Evolutionary conservation across 2,888 invertebrate genomes (phyloP), one percentile per base, ranked within the genome.

Genomic region (Acleris holmiana): DNA sequence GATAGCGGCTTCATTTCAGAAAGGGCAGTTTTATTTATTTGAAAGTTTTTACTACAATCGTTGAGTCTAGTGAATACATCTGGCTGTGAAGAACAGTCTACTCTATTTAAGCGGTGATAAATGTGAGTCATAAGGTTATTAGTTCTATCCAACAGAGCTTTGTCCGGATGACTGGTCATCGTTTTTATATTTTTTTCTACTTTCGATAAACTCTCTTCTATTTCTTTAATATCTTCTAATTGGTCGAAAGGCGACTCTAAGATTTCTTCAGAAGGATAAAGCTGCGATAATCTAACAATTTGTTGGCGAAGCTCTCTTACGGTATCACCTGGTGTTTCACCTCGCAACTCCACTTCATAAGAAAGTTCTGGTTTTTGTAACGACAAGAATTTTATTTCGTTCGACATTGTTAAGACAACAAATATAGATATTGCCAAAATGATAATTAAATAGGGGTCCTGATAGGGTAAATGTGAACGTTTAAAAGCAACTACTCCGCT

Each of bases 301-400:
- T 57, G 57, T 10, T 57, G 48, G 7, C 57, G 23, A 2, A 57
- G 8, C 1, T 47, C 57, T 4, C 4, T 4, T 1, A 57, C 57
- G 6, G 29, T 29, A 7, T 47, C 47, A 15, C 17, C 47, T 1
- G 57, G 6, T 2, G 29, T 21, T 8, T 17, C 57, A 1, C 57
- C 57, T 35, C 57, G 29, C 18, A 57, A 17, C 6, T 10, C 47
- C 1, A 57, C 57, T 7, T 57, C 57, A 13, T 57, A 57, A 4
- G 15, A 13, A 0, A 57, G 21, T 21, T 57, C 57, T 2, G 18
- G 2, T 35, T 57, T 57, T 48, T 57, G 47, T 10, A 57, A n/a
- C 1, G 40, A 49, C 10, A 49, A 7, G 15, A 5, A 40, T 21
- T 49, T 57, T 7, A 57, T 57, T 19, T 18, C 17, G 8, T 1